Evolutionary conservation across 2,797 vertebrate species (phyloP), one percentile per base, ranked within the genome.

Genomic region (Sebastiscus albofasciatus): DNA sequence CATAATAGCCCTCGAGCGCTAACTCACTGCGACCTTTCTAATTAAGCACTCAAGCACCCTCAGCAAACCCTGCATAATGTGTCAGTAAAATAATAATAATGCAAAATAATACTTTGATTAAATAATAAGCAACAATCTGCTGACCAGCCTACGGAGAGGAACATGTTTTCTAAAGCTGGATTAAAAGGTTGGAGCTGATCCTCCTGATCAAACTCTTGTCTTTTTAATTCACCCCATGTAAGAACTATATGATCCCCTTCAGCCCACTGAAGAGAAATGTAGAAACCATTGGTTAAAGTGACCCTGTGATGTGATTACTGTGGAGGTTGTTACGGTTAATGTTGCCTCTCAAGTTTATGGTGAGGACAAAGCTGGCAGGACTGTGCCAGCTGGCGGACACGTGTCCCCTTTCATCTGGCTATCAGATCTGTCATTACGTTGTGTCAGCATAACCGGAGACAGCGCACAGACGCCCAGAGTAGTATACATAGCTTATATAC

Each of bases 1-100:
- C 85, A 91, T 89, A 91, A 93, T 75, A 81, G 85, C 73, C 84
- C 81, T 90, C 71, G 58, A 87, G 85, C 8, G 24, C 68, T 77
- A 87, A 86, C 81, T 75, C 80, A 74, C 36, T 24, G 34, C 61
- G 29, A 84, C 86, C 87, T 83, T 83, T 72, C 55, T 85, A 89
- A 90, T 93, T 87, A 88, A 61, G 78, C 62, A 75, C 81, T 86
- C 68, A 68, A 89, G 80, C 69, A 68, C 68, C 24, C 31, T 62
- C 39, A 42, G 62, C 54, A 46, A 42, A 70, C 77, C 78, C 79
- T 66, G 72, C 54, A 78, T 70, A 81, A 80, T 78, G 79, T 79
- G 62, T 24, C 46, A 56, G 67, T 56, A 39, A 59, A 60, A 69
- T 66, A 88, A 90, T 70, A 66, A 72, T 33, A 42, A 56, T 26